Conservation (phyloP, 2,888 invertebrate species). For the Cheilosia vernalis region DNA sequence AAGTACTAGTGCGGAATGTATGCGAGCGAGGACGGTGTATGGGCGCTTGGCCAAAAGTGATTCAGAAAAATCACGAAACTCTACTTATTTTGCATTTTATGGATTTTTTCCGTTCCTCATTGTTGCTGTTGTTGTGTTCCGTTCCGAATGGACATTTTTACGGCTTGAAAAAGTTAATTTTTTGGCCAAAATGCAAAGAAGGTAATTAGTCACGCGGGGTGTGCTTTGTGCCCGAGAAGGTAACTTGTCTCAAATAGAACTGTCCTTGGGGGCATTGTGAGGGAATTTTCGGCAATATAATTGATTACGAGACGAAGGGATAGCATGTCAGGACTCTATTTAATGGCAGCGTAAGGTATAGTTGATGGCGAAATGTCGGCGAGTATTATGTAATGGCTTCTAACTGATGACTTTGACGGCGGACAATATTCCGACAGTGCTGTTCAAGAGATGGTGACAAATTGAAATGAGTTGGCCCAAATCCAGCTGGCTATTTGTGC, state of each 20-base stretch:
- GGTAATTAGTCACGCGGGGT: conserved; percentile 68
- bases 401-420: neutral
- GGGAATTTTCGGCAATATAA: conserved; percentile 21
- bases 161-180: conserved; percentile 27
- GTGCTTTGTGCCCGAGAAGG: conserved; percentile 35
- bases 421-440: too few species aligned
- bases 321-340: conserved; percentile 51
- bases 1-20: conserved; percentile 30
- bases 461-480: conserved; percentile 37
- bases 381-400: conserved; percentile 12
- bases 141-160: conserved; percentile 69
- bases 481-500: neutral
- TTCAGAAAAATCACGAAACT: conserved; percentile 68
- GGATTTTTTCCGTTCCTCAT: conserved; percentile 47
- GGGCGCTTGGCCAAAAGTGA: conserved; percentile 64
- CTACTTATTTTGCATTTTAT: conserved; percentile 71
- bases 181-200: conserved; percentile 69
- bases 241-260: conserved; percentile 38
- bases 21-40: conserved; percentile 16
- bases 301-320: conserved; percentile 27
- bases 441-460: neutral
- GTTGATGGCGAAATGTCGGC: neutral
- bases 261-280: neutral
- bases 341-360: conserved; percentile 4
- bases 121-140: conserved; percentile 42